phyloP scores from a whole-genome alignment of 2,113 vertebrate genomes.

The Rutilus rutilus region DNA sequence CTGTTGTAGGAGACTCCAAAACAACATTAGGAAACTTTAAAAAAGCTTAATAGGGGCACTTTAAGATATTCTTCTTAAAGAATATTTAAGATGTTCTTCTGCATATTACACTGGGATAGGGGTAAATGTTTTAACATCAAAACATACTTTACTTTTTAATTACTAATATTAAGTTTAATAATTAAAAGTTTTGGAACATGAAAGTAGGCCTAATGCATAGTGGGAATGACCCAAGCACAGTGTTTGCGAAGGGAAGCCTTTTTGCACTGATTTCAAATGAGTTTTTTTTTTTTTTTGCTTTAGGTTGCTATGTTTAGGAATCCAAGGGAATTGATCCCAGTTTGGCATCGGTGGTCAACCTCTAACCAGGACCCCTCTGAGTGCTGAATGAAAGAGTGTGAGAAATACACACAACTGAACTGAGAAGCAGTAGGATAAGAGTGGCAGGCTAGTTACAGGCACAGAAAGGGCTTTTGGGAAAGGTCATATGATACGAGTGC shows the following conservation, averaged over 20 bases:
- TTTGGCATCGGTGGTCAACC: slow-evolving; percentile 17
- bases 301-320: slow-evolving; percentile 25
- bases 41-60: too few species aligned
- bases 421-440: slow-evolving; percentile 17
- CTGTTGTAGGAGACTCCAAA: too few species aligned
- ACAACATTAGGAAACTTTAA: too few species aligned
- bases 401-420: slow-evolving; percentile 25
- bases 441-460: slow-evolving; percentile 23
- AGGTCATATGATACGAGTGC: slow-evolving; percentile 23
- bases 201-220: not conserved
- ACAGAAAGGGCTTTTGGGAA: slow-evolving; percentile 31
- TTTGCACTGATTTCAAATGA: not conserved
- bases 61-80: too few species aligned
- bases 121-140: not conserved
- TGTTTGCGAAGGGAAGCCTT: not conserved
- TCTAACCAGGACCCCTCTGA: slow-evolving; percentile 30
- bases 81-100: too few species aligned
- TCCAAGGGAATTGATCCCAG: not conserved
- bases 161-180: not conserved
- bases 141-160: not conserved
- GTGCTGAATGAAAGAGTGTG: slow-evolving; percentile 30
- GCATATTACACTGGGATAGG: not conserved
- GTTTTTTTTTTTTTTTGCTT: not conserved
- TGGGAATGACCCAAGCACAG: not conserved
- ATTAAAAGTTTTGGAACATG: not conserved